phyloP scores from a whole-genome alignment of 1,140 invertebrate genomes.

The Leptopilina clavipes region DNA sequence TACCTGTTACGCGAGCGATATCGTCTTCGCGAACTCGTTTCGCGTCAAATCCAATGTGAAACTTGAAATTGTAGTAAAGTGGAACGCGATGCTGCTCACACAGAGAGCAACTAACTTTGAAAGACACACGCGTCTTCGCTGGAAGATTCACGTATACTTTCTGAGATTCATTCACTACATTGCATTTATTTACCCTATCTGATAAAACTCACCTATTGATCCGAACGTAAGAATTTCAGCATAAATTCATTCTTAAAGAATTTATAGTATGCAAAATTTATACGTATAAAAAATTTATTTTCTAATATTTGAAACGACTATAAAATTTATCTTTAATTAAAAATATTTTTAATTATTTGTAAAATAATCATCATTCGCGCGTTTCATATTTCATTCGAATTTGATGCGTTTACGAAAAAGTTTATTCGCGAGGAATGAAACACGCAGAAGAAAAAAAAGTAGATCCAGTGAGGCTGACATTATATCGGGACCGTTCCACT shows the following conservation, averaged over 20 bases:
- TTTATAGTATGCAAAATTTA: too few relatives aligned
- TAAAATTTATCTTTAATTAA: too few relatives aligned
- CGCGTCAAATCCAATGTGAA: constrained; percentile 44
- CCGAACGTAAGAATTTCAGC: neutral
- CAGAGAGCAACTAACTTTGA: neutral
- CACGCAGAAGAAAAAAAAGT: neutral
- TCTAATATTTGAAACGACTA: too few relatives aligned
- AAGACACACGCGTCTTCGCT: neutral
- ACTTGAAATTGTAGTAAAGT: constrained; percentile 49
- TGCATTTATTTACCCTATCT: neutral
- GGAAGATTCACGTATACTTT: constrained; percentile 2
- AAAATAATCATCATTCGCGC: too few relatives aligned
- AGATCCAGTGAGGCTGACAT: neutral
- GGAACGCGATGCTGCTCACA: constrained; percentile 39
- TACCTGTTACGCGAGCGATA: constrained; percentile 55
- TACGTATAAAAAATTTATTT: too few relatives aligned
- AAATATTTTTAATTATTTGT: too few relatives aligned
- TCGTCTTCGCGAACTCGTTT: constrained; percentile 46
- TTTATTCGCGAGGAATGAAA: neutral
- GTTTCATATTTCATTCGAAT: too few relatives aligned
- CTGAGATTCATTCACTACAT: neutral
- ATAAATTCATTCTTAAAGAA: neutral
- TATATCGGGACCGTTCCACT: constrained; percentile 13
- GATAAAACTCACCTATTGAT: neutral
- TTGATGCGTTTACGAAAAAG: neutral